Base-by-base conservation (phyloP, 2,888 invertebrate genomes). In the Drosophila sordidula region DNA sequence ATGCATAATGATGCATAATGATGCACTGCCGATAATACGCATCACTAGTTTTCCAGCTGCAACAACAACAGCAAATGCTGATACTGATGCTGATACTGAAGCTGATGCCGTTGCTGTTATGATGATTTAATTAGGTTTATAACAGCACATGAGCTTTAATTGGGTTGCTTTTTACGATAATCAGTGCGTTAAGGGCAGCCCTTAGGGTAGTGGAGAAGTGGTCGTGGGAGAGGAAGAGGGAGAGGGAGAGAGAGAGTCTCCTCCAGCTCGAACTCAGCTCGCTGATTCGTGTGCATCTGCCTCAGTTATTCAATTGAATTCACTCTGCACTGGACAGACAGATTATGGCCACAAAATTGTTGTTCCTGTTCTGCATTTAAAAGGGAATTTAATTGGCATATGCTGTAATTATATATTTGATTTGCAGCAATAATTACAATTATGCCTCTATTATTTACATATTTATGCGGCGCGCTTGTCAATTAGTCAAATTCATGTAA, bases 301-400 rank as follows among this genome's bases (percentile, higher is more conserved):
- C 67, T 70, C 66, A 45, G 62, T 66, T 80, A 80, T 64, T 73
- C 72, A 75, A 78, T 81, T 80, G 54, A 51, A 38, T 38, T 42
- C 50, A n/a, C 25, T 49, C 16, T 16, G 16, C 14, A 16, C 16
- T 44, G 32, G 50, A 34, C 12, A 41, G 47, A 34, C 69, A 61
- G 69, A 75, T 78, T 72, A 62, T 67, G 64, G 64, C 72, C 51
- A 63, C 62, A 54, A 70, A 56, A 54, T 66, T 68, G 62, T 59
- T 39, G 56, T 18, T 18, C 18, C 29, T 29, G 52, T 59, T 44
- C 54, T 70, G 49, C 65, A 59, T 59, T 82, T 74, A 83, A 86
- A 86, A 80, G 71, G 39, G 62, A 86, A 76, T 86, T 78, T 80
- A 86, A 86, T 86, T 83, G 83, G 74, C 72, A 74, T 61, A 36